Base-by-base conservation (phyloP, 2,797 vertebrate genomes). In the Onychomys leucogaster region DNA sequence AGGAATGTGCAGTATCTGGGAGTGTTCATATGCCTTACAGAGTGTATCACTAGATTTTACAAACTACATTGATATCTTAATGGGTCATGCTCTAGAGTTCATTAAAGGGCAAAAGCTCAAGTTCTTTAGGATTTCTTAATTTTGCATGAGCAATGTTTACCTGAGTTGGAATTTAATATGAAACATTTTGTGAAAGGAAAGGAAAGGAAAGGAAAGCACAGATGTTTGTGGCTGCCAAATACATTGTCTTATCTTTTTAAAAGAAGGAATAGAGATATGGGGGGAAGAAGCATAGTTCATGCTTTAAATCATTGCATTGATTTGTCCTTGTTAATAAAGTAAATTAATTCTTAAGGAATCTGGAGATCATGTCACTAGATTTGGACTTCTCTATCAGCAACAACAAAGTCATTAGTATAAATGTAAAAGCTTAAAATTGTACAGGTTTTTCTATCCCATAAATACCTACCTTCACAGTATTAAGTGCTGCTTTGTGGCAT, bases 161-260 rank as follows among this genome's bases (percentile, higher is more conserved):
- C 97, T 98, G 97, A 94, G 86, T 96, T 97, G 96, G 96, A 94
- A 94, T 98, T 98, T 98, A 93, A 96, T 98, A 93, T 29, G 91
- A 98, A 90, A 77, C 85, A 63, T 96, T 98, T 97, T 98, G 77
- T 96, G 95, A 98, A 98, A 91, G 92, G 73, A 94, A 97, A 97
- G 95, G 96, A 96, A 98, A 94, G 97, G 49, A 52, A 52, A 97
- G 96, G 96, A 96, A 98, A 94, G 97, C 88, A 80, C 97, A 98
- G 98, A 98, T 98, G 97, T 97, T 81, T 97, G 82, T 81, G 73
- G 37, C 89, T 90, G 96, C 97, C 96, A 87, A 89, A 98, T 97
- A 97, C 94, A 98, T 94, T 95, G 96, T 93, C 98, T 98, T 97
- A 98, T 98, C 97, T 98, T 98, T 93, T 98, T 98, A 92, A 69